Evolutionary conservation across 2,888 invertebrate genomes (phyloP).

Genomic region (Euplagia quadripunctaria): DNA sequence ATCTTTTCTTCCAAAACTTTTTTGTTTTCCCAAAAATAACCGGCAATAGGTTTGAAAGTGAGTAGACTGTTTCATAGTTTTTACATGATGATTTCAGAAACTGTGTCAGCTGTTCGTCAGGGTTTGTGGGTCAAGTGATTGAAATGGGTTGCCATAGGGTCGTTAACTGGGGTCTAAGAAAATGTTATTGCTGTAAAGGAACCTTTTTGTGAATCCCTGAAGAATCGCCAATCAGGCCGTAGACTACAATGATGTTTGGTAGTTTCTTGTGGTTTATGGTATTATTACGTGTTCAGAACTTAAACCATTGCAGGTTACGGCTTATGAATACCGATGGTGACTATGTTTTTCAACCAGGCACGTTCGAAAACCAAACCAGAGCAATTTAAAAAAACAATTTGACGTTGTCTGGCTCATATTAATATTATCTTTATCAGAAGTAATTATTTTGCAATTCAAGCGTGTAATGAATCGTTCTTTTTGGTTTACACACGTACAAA

Average conservation of each 20-base stretch:
- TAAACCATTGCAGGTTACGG: neutral
- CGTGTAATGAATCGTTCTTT: neutral
- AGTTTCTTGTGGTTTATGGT: constrained; percentile 4
- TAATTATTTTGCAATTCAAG: neutral
- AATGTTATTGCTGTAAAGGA: constrained; percentile 18
- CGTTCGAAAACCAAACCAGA: neutral
- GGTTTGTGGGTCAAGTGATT: constrained; percentile 45
- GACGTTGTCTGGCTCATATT: neutral
- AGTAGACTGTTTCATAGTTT: constrained; percentile 15
- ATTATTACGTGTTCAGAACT: constrained; percentile 3
- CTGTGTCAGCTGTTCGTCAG: constrained; percentile 38
- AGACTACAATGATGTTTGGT: neutral
- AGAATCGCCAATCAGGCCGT: neutral
- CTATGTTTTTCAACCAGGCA: neutral
- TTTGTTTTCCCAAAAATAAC: constrained; percentile 28
- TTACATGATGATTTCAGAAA: constrained; percentile 24
- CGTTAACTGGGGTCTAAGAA: constrained; percentile 14
- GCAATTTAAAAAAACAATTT: neutral
- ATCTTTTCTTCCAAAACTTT: constrained; percentile 39
- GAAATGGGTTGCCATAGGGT: constrained; percentile 39
- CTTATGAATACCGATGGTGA: neutral
- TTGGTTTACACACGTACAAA: neutral
- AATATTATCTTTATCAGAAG: neutral
- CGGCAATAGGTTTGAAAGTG: constrained; percentile 28
- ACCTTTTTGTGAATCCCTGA: constrained; percentile 16